Percentiles rank a stretch among this genome's conserved stretches.
Conservation (phyloP, 1,140 invertebrate species). For the Ips typographus region DNA sequence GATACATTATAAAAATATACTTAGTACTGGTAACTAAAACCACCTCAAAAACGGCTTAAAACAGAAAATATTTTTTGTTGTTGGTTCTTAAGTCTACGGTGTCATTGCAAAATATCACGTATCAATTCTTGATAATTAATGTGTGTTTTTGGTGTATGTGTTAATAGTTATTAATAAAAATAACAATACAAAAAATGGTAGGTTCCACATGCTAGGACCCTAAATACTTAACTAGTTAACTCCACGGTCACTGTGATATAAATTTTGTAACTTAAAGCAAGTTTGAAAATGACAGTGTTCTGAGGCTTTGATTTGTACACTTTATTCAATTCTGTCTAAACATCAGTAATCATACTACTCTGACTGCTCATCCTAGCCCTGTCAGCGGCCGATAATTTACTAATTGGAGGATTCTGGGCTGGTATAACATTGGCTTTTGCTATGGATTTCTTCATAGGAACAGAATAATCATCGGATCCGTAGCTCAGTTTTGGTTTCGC, state of each 20-base stretch:
- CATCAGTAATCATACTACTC: conserved; percentile 45
- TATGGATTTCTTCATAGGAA: conserved; percentile 34
- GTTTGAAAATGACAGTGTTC: too few relatives aligned
- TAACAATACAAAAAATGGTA: neutral
- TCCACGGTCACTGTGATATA: neutral
- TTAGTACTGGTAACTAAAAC: neutral
- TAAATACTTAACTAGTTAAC: neutral
- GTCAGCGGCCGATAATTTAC: conserved; percentile 5
- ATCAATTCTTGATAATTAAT: neutral
- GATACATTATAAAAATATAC: too few relatives aligned
- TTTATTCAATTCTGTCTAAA: conserved; percentile 6
- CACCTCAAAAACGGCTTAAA: neutral
- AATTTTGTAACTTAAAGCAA: neutral
- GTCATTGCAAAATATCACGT: neutral
- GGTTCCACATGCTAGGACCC: conserved; percentile 26
- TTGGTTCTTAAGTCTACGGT: neutral
- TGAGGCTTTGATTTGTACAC: too few relatives aligned
- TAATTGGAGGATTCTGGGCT: conserved; percentile 9
- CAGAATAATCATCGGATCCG: conserved; percentile 38
- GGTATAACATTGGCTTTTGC: conserved; percentile 9
- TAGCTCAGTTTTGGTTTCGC: conserved; percentile 30
- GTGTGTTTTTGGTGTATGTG: neutral
- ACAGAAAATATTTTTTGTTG: neutral
- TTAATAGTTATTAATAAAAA: too few relatives aligned
- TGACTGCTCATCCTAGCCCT: conserved; percentile 40